These are phyloP conservation scores for Oegoconia quadripuncta DNA, from an alignment of 2,888 invertebrate genomes.

Conservation along the genomic window DNA sequence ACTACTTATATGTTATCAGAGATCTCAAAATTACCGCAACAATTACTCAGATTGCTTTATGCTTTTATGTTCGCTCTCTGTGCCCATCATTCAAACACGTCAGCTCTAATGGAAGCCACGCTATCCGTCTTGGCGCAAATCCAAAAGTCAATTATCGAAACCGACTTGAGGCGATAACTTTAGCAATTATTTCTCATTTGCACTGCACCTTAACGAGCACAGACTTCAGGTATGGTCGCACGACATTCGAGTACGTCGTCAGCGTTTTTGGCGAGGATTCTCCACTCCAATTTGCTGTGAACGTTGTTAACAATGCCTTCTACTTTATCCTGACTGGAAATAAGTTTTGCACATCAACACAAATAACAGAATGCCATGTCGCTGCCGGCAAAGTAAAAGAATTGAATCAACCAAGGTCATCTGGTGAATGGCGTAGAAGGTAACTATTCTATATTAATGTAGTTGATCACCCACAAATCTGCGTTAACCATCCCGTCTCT, in stretches of 20 bases:
- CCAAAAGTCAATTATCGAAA: conserved; percentile 71
- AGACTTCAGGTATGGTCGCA: conserved; percentile 45
- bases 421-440: too few species aligned
- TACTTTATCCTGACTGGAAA: too few species aligned
- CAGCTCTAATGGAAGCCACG: conserved; percentile 7
- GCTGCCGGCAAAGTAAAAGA: too few species aligned
- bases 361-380: too few species aligned
- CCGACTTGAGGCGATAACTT: conserved; percentile 45
- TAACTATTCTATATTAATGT: too few species aligned
- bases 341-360: too few species aligned
- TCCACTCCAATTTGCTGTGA: conserved; percentile 52
- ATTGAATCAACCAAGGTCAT: too few species aligned
- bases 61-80: neutral
- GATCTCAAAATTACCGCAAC: neutral
- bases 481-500: too few species aligned
- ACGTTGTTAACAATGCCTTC: neutral
- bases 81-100: conserved; percentile 3
- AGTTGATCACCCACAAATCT: too few species aligned
- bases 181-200: conserved; percentile 68
- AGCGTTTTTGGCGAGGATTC: conserved; percentile 55
- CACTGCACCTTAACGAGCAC: conserved; percentile 63
- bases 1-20: neutral
- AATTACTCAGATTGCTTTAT: conserved; percentile 1
- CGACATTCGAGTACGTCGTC: conserved; percentile 47
- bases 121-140: conserved; percentile 52